A percentile compares a stretch with the other conserved stretches of the same genome.
These are phyloP conservation scores for Phylloscopus collybita DNA, from an alignment of 2,797 vertebrate species.

Conservation along the genomic window DNA sequence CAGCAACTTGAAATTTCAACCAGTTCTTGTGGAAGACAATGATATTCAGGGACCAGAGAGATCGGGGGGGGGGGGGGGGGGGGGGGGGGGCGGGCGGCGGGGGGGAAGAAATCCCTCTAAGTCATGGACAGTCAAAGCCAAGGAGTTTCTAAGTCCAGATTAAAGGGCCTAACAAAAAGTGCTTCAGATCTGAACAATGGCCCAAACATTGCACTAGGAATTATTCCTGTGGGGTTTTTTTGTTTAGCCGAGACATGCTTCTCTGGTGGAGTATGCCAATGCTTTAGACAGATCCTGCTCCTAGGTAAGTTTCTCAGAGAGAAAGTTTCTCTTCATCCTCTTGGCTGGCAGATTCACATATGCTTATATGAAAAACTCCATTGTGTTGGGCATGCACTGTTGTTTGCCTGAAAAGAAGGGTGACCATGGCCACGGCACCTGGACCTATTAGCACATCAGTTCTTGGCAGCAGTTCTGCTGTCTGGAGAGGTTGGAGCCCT, in stretches of 20 bases:
- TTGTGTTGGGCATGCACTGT: rapidly evolving
- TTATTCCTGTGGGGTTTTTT: not conserved
- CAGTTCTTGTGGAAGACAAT: not conserved
- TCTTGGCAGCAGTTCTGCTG: not conserved
- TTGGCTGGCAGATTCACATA: not conserved
- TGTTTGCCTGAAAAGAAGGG: not conserved
- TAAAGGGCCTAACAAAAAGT: not conserved
- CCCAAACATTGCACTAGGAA: not conserved
- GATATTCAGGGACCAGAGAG: not conserved
- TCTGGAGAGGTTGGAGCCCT: not conserved
- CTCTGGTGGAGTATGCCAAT: not conserved
- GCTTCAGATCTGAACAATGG: not conserved
- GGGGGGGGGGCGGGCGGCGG: too few species aligned
- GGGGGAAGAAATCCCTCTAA: not conserved
- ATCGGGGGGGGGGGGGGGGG: too few species aligned
- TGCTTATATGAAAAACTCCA: not conserved
- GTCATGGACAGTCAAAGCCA: not conserved
- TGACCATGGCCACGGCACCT: rapidly evolving
- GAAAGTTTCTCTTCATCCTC: not conserved
- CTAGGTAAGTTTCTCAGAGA: not conserved
- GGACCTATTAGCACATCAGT: not conserved
- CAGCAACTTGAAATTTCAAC: not conserved
- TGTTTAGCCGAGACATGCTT: not conserved
- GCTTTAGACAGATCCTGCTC: not conserved
- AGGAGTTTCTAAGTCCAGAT: not conserved